Conservation (phyloP, 2,113 vertebrate genomes). For the Peromyscus maniculatus region DNA sequence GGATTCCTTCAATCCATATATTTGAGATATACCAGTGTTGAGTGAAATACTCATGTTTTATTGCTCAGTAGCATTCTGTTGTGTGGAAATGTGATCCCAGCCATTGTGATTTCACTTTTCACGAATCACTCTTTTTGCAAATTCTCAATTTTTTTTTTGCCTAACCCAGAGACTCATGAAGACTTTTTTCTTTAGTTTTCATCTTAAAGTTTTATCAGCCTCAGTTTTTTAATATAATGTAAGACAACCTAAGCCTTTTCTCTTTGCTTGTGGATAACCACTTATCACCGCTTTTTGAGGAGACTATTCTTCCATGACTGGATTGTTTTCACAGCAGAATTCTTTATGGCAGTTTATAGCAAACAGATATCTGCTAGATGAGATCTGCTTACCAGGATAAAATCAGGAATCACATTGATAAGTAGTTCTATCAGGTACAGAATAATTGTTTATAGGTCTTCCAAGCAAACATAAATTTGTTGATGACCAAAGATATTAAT, state of each 20-base stretch:
- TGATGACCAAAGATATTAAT: background rate
- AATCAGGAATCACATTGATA: constrained; percentile 1
- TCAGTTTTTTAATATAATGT: background rate
- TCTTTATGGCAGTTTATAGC: background rate
- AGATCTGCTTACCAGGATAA: background rate
- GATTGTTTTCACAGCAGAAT: background rate
- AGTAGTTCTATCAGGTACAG: background rate
- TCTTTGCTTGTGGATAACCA: background rate
- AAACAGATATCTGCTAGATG: background rate
- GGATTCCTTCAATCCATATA: background rate
- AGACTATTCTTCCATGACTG: background rate
- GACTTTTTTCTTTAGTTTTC: background rate
- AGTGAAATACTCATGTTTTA: background rate
- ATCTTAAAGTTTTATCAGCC: background rate
- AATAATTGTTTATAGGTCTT: background rate
- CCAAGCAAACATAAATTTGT: background rate
- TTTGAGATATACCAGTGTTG: background rate
- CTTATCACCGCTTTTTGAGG: background rate
- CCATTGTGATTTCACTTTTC: background rate
- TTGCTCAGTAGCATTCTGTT: background rate
- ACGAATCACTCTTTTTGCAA: background rate
- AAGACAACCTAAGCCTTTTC: background rate
- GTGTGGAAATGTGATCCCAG: background rate
- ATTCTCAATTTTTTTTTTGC: background rate
- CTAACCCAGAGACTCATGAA: background rate